Conservation (phyloP, 2,113 vertebrate genomes). For the Chionodraco myersi region DNA sequence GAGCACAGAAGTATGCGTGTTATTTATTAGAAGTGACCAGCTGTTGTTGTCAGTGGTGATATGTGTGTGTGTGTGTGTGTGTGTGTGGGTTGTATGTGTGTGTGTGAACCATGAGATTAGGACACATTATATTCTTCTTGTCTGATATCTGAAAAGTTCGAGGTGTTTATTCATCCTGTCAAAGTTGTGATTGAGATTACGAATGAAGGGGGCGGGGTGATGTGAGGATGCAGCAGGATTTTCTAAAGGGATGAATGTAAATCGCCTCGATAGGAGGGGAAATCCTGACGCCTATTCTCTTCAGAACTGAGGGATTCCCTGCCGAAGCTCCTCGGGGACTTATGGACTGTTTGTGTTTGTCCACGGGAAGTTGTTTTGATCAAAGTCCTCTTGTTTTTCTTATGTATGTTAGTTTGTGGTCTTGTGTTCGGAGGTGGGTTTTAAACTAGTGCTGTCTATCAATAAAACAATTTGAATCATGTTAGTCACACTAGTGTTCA, state of each 20-base stretch:
- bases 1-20: slow-evolving; percentile 55
- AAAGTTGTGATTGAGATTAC: slow-evolving; percentile 59
- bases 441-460: too few species aligned
- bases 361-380: slow-evolving; percentile 32
- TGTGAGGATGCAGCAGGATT: slow-evolving; percentile 1
- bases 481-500: too few species aligned
- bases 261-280: slow-evolving; percentile 5
- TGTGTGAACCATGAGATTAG: slow-evolving; percentile 38
- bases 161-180: slow-evolving; percentile 66
- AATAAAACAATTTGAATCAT: too few species aligned
- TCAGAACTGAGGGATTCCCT: slow-evolving; percentile 4
- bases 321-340: neutral
- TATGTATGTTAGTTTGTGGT: neutral
- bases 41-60: slow-evolving; percentile 56
- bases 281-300: slow-evolving; percentile 7
- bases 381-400: neutral
- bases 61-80: slow-evolving; percentile 18
- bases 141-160: slow-evolving; percentile 37
- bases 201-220: too few species aligned
- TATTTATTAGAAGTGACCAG: slow-evolving; percentile 68
- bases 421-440: too few species aligned
- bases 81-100: slow-evolving; percentile 14
- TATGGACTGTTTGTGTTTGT: neutral
- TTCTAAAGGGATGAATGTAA: slow-evolving; percentile 10
- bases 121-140: slow-evolving; percentile 24